A percentile compares a stretch with the other conserved stretches of the same genome.
phyloP scores from a whole-genome alignment of 2,797 vertebrate species.

The Gambelia wislizenii region DNA sequence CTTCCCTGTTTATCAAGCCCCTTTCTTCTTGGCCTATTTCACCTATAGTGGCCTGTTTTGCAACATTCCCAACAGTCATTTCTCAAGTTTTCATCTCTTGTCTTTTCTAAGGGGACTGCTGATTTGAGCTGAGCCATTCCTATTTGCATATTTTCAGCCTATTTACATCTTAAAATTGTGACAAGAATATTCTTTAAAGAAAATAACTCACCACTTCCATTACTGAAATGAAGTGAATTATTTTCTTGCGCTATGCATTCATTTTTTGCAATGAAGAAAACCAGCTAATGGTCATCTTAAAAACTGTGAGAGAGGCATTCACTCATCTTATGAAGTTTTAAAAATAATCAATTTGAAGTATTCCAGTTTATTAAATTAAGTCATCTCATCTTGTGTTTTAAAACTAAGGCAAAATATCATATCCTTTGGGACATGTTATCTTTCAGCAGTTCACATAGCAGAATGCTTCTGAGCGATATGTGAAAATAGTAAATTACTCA shows the following conservation, averaged over 20 bases:
- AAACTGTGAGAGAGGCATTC: background rate
- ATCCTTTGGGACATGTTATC: conserved; percentile 17
- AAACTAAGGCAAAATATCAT: conserved; percentile 36
- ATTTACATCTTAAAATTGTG: background rate
- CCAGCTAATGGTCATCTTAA: background rate
- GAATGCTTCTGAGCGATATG: conserved; percentile 36
- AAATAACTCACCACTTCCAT: background rate
- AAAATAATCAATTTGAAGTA: background rate
- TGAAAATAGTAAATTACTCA: conserved; percentile 51
- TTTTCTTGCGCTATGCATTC: background rate
- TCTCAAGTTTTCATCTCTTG: background rate
- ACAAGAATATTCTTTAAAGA: background rate
- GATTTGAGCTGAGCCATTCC: background rate
- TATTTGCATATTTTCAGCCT: background rate
- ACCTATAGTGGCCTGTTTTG: background rate
- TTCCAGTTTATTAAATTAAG: background rate
- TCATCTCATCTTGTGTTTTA: background rate
- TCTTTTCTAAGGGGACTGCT: background rate
- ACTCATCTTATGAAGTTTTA: conserved; percentile 18
- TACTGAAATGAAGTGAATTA: background rate
- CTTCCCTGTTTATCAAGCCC: too few species aligned
- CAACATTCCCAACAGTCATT: background rate
- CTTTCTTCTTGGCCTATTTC: background rate
- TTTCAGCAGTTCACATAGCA: conserved; percentile 16
- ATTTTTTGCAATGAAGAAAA: background rate